Conservation (phyloP, 2,797 vertebrate genomes). For the Arnoldichthys spilopterus region DNA sequence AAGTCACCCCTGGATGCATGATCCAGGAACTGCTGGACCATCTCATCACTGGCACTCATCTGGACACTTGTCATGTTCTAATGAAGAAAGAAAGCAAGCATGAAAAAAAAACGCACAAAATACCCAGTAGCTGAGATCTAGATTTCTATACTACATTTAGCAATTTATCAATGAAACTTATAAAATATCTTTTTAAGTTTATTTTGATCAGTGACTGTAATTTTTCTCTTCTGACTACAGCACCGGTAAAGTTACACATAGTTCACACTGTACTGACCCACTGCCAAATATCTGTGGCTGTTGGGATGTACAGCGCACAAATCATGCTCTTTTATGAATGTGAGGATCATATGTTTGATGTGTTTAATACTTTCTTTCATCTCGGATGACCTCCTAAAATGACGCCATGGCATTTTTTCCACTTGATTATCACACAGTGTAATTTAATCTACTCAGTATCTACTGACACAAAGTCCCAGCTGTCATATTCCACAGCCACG, state of each 20-base stretch:
- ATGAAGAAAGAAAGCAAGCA: background rate
- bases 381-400: background rate
- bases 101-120: background rate
- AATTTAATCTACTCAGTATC: background rate
- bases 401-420: background rate
- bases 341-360: too few species aligned
- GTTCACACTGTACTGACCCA: background rate
- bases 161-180: too few species aligned
- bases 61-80: conserved; percentile 72
- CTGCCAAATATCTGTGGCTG: background rate
- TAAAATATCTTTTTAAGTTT: too few species aligned
- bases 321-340: background rate
- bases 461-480: conserved; percentile 3
- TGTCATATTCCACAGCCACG: background rate
- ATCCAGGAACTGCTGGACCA: conserved; percentile 79
- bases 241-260: too few species aligned
- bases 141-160: too few species aligned
- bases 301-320: background rate
- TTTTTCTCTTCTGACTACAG: too few species aligned
- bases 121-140: background rate
- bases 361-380: background rate
- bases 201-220: too few species aligned
- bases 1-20: conserved; percentile 83
- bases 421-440: background rate
- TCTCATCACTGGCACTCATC: conserved; percentile 69